Base-by-base conservation (phyloP, 2,797 vertebrate species). In the Dryobates pubescens region DNA sequence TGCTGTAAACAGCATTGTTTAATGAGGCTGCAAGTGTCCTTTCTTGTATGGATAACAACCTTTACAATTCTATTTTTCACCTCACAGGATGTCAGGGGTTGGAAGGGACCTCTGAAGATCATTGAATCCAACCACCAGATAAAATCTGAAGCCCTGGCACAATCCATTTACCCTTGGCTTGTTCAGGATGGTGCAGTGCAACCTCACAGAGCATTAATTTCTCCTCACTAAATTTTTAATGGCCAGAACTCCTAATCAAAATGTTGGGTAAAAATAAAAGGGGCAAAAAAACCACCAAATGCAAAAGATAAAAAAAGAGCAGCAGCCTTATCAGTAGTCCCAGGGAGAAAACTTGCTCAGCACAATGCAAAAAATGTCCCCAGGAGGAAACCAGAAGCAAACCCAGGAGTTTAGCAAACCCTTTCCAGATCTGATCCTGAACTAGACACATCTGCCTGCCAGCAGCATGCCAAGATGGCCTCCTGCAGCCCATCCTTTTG, bases 391-490 rank as follows among this genome's bases (percentile, higher is more conserved):
- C 9, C 10, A 75, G n/a, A 3, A 41, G 89, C 73, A 89, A 92
- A 91, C 49, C 13, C 57, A 88, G 68, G 38, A 86, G 34, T 8
- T 64, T 23, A 88, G 24, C 72, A 90, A 78, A 58, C 4, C 27
- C 38, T 47, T 70, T 27, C 43, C 14, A 84, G 61, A 23, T 47
- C 26, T 62, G 65, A 38, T 47, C 67, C 56, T 65, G 74, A 58
- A 56, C 17, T 30, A 70, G 22, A 30, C 12, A 38, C 6, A 12
- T 56, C 51, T 91, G 68, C 34, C 54, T 47, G 54, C n/a, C 77
- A 61, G 73, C 0, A 0, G 68, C 77, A 87, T n/a, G 56, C 1
- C 2, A n/a, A 75, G 38, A 19, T 0, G 0, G 54, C 13, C 36
- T 72, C 65, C 41, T 0, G 0, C 0, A 67, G 53, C 70, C 26